Evolutionary conservation across 2,888 invertebrate genomes (phyloP).

Genomic region (Drosophila affinis): DNA sequence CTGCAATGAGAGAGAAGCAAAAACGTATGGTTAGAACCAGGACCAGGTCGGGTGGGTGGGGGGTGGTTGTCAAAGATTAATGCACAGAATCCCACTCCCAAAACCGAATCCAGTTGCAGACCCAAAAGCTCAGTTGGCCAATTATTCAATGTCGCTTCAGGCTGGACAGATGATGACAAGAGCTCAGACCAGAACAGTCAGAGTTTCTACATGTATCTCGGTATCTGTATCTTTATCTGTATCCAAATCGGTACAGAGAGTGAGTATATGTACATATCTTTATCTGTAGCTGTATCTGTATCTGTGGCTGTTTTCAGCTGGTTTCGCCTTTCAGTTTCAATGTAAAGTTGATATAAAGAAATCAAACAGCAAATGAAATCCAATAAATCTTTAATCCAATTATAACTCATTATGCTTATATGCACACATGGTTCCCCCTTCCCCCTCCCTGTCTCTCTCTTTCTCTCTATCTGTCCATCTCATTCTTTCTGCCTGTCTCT

Average conservation of each 20-base stretch:
- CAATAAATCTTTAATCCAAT: constrained; percentile 81
- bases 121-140: constrained; percentile 13
- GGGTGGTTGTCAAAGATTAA: constrained; percentile 42
- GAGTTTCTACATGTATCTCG: neutral
- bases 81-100: constrained; percentile 47
- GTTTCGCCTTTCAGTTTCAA: constrained; percentile 2
- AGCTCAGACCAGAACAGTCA: constrained; percentile 10
- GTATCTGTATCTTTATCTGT: constrained; percentile 1
- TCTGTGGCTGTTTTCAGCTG: constrained; percentile 28
- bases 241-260: too few relatives aligned
- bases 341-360: constrained; percentile 48
- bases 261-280: neutral
- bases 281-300: constrained; percentile 23
- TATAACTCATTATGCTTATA: constrained; percentile 78
- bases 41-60: neutral
- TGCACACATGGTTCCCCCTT: constrained; percentile 56
- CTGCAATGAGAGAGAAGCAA: constrained; percentile 13
- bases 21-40: neutral
- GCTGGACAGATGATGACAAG: constrained; percentile 24
- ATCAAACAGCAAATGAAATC: constrained; percentile 64
- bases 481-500: constrained; percentile 1
- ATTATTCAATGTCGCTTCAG: constrained; percentile 36
- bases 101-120: neutral
- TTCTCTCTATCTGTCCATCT: neutral
- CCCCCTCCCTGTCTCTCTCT: neutral